These are phyloP conservation scores for Oreocharis arfaki DNA, from an alignment of 2,113 vertebrate genomes.

Conservation along the genomic window DNA sequence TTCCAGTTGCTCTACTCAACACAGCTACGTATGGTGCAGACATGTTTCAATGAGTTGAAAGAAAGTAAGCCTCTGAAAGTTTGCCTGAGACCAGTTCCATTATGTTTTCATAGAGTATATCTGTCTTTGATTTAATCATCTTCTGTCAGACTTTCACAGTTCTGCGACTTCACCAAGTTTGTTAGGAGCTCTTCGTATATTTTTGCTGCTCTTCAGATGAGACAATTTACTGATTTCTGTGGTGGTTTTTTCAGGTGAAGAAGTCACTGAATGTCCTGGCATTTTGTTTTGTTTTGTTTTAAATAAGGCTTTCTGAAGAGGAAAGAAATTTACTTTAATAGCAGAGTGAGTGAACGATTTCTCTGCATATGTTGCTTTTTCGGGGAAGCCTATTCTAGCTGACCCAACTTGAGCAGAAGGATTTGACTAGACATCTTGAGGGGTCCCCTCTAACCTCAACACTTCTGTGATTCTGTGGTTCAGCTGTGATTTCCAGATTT, in stretches of 20 bases:
- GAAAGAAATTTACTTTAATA: not conserved
- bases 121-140: not conserved
- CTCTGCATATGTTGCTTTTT: not conserved
- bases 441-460: not conserved
- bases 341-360: not conserved
- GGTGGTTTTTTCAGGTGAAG: not conserved
- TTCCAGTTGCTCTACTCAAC: not conserved
- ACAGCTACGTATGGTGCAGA: not conserved
- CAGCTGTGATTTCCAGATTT: not conserved
- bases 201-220: not conserved
- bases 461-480: not conserved
- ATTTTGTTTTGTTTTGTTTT: not conserved
- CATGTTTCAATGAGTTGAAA: not conserved
- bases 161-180: not conserved
- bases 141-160: not conserved
- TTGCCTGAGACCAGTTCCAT: not conserved
- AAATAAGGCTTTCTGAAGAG: not conserved
- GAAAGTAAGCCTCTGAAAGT: not conserved
- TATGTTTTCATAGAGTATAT: not conserved
- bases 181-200: not conserved
- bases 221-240: not conserved
- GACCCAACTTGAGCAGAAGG: not conserved
- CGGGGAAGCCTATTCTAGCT: not conserved
- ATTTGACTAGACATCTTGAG: not conserved
- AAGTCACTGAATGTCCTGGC: not conserved